A percentile compares a stretch with the other conserved stretches of the same genome.
Conservation (phyloP, 1,140 invertebrate genomes). For the Drosophila suzukii region DNA sequence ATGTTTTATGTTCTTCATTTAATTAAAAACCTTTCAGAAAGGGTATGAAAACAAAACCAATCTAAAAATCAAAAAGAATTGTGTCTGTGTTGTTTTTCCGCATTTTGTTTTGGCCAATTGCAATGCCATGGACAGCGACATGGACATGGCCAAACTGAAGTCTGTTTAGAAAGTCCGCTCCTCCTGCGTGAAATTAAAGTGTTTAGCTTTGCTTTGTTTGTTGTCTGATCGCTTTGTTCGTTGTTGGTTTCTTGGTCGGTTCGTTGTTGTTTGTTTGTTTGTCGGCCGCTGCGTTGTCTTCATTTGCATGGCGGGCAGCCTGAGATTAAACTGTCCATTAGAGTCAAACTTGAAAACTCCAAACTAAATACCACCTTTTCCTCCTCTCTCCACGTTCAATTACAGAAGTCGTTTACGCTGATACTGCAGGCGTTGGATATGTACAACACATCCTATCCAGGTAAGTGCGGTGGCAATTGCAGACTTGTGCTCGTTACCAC, state of each 20-base stretch:
- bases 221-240: constrained; percentile 41
- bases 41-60: constrained; percentile 30
- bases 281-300: constrained; percentile 60
- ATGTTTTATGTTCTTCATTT: not conserved
- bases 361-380: constrained; percentile 43
- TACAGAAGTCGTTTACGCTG: constrained; percentile 95
- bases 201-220: constrained; percentile 60
- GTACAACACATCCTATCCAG: constrained; percentile 88
- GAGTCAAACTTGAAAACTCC: constrained; percentile 40
- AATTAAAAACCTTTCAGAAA: not conserved
- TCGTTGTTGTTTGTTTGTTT: constrained; percentile 13
- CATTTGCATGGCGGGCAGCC: constrained; percentile 68
- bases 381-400: constrained; percentile 59
- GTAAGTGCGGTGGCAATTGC: constrained; percentile 85
- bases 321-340: constrained; percentile 81
- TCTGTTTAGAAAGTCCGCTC: constrained; percentile 72
- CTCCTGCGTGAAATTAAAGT: constrained; percentile 81
- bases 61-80: constrained; percentile 16
- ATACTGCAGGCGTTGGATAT: constrained; percentile 95
- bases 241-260: constrained; percentile 19
- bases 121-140: constrained; percentile 41
- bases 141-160: constrained; percentile 33
- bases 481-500: constrained; percentile 39
- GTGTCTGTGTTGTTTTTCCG: constrained; percentile 40
- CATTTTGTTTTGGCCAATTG: constrained; percentile 48